Evolutionary conservation across 2,797 vertebrate species (phyloP).

Genomic region (Enteromius unitaeniatus): DNA sequence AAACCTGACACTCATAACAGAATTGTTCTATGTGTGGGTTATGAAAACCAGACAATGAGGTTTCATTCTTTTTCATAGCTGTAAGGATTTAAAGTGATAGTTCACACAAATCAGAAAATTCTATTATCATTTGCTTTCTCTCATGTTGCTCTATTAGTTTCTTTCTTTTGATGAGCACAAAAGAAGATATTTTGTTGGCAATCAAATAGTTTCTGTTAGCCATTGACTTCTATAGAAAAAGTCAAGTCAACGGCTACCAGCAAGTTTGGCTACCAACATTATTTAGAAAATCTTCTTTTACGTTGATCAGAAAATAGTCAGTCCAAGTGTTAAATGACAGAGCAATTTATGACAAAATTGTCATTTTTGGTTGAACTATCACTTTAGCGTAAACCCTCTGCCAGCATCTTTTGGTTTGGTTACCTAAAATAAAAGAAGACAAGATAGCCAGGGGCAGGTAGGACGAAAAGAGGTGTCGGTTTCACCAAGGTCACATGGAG

Average conservation of each 20-base stretch:
- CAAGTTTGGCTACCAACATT: not conserved
- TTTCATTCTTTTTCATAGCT: conserved; percentile 2
- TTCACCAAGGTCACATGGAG: conserved; percentile 63
- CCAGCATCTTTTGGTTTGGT: conserved; percentile 35
- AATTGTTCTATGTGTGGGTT: conserved; percentile 76
- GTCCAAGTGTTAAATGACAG: not conserved
- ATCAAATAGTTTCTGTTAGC: not conserved
- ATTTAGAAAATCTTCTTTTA: not conserved
- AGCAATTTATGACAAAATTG: not conserved
- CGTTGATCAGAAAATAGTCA: not conserved
- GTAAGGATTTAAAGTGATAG: not conserved
- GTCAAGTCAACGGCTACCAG: not conserved
- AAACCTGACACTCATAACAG: conserved; percentile 87
- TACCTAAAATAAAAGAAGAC: conserved; percentile 52
- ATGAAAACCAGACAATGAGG: conserved; percentile 71
- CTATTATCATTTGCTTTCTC: not conserved
- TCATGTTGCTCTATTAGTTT: not conserved
- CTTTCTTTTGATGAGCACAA: not conserved
- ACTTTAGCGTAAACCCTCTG: not conserved
- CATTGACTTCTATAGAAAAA: not conserved
- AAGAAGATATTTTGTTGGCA: not conserved
- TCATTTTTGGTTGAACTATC: not conserved
- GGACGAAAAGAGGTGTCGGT: conserved; percentile 59
- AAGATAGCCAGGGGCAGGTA: conserved; percentile 45
- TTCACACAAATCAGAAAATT: not conserved